Conservation (phyloP, 2,797 vertebrate species). For the Masticophis lateralis region DNA sequence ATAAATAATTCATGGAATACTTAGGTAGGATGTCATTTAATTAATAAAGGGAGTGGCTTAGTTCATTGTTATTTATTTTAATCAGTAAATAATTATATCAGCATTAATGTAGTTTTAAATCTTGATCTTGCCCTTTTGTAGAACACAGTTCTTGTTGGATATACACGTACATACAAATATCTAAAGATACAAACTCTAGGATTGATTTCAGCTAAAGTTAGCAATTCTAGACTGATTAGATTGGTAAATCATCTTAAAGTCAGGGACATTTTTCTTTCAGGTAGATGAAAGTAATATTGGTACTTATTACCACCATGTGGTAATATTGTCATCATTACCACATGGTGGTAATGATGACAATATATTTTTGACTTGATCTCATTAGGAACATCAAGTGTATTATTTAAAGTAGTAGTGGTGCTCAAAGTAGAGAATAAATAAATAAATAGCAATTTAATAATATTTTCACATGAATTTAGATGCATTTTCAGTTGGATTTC, state of each 20-base stretch:
- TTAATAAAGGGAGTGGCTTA: not conserved
- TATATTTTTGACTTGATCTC: not conserved
- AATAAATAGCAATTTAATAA: not conserved
- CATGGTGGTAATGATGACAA: not conserved
- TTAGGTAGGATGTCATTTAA: not conserved
- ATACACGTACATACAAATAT: not conserved
- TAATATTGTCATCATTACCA: no score
- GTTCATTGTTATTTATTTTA: not conserved
- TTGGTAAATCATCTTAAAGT: not conserved
- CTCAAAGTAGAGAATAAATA: not conserved
- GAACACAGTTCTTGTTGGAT: not conserved
- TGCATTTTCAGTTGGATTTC: not conserved
- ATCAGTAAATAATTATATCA: not conserved
- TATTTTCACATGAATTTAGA: not conserved
- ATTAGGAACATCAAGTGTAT: not conserved
- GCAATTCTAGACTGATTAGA: not conserved
- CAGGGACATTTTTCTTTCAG: not conserved
- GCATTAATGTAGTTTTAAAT: not conserved
- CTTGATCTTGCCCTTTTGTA: not conserved
- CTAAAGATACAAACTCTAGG: not conserved
- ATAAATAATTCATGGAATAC: not conserved
- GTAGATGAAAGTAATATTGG: no score
- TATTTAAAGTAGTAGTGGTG: not conserved
- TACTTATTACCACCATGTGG: no score
- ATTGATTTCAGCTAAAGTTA: not conserved